Conservation (phyloP, 1,140 invertebrate species). For the Saccostrea cuccullata region DNA sequence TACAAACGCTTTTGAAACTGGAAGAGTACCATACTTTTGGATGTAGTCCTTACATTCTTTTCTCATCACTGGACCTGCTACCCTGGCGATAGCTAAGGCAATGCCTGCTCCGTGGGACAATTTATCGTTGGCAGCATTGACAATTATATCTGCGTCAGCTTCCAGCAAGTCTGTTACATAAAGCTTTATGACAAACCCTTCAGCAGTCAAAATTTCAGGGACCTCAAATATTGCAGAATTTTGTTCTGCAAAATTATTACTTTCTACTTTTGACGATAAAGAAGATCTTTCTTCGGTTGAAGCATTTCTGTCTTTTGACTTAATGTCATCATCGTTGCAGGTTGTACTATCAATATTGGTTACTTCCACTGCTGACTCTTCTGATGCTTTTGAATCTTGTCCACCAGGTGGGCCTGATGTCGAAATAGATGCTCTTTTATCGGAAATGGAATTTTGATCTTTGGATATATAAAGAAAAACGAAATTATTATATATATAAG, state of each 20-base stretch:
- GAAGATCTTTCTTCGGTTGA: not conserved
- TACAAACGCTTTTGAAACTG: not conserved
- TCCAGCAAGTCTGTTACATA: not conserved
- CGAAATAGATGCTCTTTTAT: too few species aligned
- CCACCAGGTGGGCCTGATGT: too few species aligned
- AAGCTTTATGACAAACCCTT: not conserved
- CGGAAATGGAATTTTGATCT: too few species aligned
- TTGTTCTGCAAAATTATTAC: too few species aligned
- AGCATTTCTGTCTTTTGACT: not conserved
- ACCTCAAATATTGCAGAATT: not conserved
- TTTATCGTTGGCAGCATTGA: conserved; percentile 60
- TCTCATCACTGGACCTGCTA: conserved; percentile 51
- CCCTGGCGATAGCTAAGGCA: conserved; percentile 54
- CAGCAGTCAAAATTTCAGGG: not conserved
- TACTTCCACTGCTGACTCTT: too few species aligned
- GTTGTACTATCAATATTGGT: too few species aligned
- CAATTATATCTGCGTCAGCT: conserved; percentile 57
- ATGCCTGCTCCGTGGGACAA: conserved; percentile 60
- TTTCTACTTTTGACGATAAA: not conserved
- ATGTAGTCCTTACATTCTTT: conserved; percentile 51
- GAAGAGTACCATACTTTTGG: not conserved
- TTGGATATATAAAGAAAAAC: too few species aligned
- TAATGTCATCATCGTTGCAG: not conserved
- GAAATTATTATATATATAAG: too few species aligned
- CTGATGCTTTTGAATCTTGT: too few species aligned